phyloP scores from a whole-genome alignment of 2,797 vertebrate species.

The Euthynnus affinis region DNA sequence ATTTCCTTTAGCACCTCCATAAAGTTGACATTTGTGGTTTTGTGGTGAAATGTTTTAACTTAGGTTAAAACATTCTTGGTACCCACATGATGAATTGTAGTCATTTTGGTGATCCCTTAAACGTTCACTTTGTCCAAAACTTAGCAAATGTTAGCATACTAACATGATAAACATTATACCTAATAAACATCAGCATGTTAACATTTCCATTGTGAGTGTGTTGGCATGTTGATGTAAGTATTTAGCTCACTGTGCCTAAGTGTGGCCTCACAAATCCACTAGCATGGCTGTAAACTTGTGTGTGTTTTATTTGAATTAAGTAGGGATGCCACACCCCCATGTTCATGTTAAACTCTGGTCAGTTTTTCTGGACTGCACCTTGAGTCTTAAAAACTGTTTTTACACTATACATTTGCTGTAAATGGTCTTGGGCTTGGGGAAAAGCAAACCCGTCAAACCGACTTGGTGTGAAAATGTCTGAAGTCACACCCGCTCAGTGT shows the following conservation, averaged over 20 bases:
- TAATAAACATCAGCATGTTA: too few species aligned
- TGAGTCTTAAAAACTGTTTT: constrained; percentile 9
- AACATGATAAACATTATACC: too few species aligned
- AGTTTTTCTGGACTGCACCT: not conserved
- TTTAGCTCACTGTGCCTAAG: too few species aligned
- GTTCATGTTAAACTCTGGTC: not conserved
- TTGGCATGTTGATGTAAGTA: too few species aligned
- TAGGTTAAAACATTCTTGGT: too few species aligned
- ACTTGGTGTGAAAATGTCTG: constrained; percentile 37
- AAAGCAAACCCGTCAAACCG: constrained; percentile 19
- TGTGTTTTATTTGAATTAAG: not conserved
- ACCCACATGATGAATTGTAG: too few species aligned
- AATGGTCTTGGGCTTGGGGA: constrained; percentile 7
- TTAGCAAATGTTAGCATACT: too few species aligned
- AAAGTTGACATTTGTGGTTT: not conserved
- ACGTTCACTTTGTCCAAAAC: not conserved
- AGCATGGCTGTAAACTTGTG: not conserved
- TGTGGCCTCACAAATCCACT: too few species aligned
- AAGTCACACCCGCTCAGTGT: constrained; percentile 41
- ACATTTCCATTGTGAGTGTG: too few species aligned
- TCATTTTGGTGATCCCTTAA: not conserved
- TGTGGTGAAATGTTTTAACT: too few species aligned
- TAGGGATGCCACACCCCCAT: not conserved
- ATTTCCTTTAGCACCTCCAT: not conserved
- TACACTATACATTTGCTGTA: constrained; percentile 8